Base-by-base conservation (phyloP, 2,888 invertebrate species). In the Rhamnusium bicolor region DNA sequence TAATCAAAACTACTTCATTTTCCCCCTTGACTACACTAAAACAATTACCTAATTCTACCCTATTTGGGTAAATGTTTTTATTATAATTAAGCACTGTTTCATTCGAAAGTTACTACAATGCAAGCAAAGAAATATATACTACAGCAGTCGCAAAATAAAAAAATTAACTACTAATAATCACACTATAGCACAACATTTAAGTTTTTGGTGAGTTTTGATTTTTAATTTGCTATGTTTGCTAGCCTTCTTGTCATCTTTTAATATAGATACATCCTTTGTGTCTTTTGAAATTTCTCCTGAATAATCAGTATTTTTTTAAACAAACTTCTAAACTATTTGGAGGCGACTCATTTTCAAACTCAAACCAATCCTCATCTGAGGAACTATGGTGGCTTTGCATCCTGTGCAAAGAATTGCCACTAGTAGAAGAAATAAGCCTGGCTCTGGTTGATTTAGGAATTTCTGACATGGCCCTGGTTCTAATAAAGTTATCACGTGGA, bases 291-390 rank as follows among this genome's bases (percentile, higher is more conserved):
- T 24, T 10, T 73, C 63, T 47, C 54, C 71, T 8, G 71, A 69
- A 53, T 62, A 68, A 27, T 72, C 74, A 10, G 47, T 51, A 21
- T 40, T 51, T 53, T n/a, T 60, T 74, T 69, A 65, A 71, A 47
- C 74, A 76, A 24, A 70, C 58, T 32, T 70, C 56, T 62, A 67
- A 56, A 69, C 71, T 72, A 46, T 74, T 67, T n/a, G 63, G 18
- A 1, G 54, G 68, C n/a, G 70, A 54, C 47, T 75, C 78, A 53
- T 80, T 83, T 47, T 88, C 86, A 75, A 87, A 88, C 79, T 89
- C 89, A 79, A 88, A 89, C 89, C 89, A 89, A 66, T 89, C 88
- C 80, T 89, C 89, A 40, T 88, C 88, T 4, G 88, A 89, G 16
- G 89, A 89, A 79, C 89, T 89, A 76, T 89, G 89, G 76, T 89